Conservation (phyloP, 2,113 vertebrate species). For the Rhinoptilus africanus region DNA sequence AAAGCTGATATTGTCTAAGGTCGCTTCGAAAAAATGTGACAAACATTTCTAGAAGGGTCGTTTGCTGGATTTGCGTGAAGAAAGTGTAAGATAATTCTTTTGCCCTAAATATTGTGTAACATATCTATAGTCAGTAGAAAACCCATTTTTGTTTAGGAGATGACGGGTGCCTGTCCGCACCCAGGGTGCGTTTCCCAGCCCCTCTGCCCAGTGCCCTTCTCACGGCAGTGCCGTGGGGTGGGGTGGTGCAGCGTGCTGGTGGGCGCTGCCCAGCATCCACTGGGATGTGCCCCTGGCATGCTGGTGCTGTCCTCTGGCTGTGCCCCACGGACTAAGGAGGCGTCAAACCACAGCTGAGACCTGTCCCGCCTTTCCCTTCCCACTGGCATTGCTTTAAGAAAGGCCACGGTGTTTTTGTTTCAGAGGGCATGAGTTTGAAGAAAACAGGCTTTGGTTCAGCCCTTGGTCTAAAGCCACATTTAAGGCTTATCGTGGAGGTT, state of each 20-base stretch:
- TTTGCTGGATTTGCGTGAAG: background rate
- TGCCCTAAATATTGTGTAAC: background rate
- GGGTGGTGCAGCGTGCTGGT: fast-evolving
- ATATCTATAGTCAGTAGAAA: background rate
- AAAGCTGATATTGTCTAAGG: background rate
- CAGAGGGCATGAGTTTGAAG: background rate
- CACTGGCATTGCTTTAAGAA: background rate
- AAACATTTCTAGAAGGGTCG: background rate
- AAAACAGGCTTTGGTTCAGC: background rate
- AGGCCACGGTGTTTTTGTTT: background rate
- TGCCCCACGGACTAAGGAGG: background rate
- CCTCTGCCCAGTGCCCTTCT: background rate
- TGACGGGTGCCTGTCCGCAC: background rate
- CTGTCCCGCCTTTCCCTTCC: background rate
- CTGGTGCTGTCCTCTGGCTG: background rate
- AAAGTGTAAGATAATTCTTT: background rate
- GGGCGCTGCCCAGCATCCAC: background rate
- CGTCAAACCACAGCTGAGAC: background rate
- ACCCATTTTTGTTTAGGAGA: background rate
- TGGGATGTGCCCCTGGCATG: background rate
- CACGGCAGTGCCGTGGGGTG: fast-evolving
- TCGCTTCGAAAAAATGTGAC: background rate
- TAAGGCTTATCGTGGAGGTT: background rate
- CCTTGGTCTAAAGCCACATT: background rate
- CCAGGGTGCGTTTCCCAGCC: background rate